Conservation (phyloP, 92 coral and sea anemone species). For the Phymanthus crucifer region DNA sequence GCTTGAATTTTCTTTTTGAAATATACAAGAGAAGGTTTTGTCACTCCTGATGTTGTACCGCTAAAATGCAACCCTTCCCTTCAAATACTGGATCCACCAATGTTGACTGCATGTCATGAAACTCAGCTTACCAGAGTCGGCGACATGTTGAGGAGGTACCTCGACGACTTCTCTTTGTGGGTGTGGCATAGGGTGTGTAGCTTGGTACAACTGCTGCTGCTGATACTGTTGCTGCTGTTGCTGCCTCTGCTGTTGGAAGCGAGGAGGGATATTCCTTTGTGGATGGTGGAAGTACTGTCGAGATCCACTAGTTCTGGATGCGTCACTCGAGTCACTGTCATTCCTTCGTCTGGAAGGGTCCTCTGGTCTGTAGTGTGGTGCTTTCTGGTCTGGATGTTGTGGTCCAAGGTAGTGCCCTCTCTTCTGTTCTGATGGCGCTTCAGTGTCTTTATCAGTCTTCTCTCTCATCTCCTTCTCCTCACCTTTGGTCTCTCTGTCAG, state of each 20-base stretch:
- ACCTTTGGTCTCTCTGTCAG: slow-evolving; percentile 20
- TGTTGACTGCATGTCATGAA: too few species aligned
- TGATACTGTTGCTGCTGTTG: slow-evolving; percentile 63
- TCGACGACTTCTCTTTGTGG: slow-evolving; percentile 74
- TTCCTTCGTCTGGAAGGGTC: slow-evolving; percentile 53
- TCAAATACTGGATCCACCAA: too few species aligned
- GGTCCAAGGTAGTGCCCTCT: neutral
- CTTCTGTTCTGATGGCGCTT: slow-evolving; percentile 8
- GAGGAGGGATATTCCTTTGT: slow-evolving; percentile 77
- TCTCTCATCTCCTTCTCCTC: slow-evolving; percentile 4
- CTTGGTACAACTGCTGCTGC: slow-evolving; percentile 64
- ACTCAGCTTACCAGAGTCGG: slow-evolving; percentile 78
- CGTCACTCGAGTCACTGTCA: slow-evolving; percentile 89
- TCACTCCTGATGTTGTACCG: too few species aligned
- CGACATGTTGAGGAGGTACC: slow-evolving; percentile 40
- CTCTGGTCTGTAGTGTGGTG: slow-evolving; percentile 9
- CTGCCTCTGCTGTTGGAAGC: slow-evolving; percentile 75
- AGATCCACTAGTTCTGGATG: slow-evolving; percentile 66
- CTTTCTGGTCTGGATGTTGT: slow-evolving; percentile 14
- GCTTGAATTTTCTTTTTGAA: too few species aligned
- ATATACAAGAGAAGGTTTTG: too few species aligned
- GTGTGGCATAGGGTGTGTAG: slow-evolving; percentile 55
- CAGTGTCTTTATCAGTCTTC: neutral
- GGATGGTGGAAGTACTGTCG: slow-evolving; percentile 63
- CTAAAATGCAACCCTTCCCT: too few species aligned